Evolutionary conservation across 2,888 invertebrate species (phyloP).

Genomic region (Oeneis ivallda): DNA sequence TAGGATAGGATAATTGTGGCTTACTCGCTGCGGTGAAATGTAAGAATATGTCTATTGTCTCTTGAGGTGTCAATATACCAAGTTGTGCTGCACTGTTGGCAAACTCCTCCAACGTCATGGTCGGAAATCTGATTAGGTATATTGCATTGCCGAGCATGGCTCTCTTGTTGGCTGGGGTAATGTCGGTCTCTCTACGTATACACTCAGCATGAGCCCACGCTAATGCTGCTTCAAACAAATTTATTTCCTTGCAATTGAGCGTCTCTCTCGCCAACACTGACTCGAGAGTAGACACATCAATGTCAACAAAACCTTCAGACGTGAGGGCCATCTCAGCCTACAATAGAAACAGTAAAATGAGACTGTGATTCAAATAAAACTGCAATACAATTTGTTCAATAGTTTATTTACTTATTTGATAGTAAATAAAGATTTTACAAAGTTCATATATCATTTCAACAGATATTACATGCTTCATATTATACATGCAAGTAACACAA

Average conservation of each 20-base stretch:
- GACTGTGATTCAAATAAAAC: constrained; percentile 68
- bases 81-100: constrained; percentile 97
- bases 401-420: constrained; percentile 68
- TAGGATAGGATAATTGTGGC: constrained; percentile 91
- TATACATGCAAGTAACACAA: constrained; percentile 57
- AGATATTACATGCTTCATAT: constrained; percentile 58
- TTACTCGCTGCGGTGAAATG: constrained; percentile 95
- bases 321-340: constrained; percentile 97
- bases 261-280: constrained; percentile 96
- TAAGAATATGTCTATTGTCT: constrained; percentile 97
- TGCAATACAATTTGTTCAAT: constrained; percentile 80
- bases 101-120: constrained; percentile 94
- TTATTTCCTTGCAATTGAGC: constrained; percentile 96
- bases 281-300: constrained; percentile 95
- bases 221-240: constrained; percentile 93
- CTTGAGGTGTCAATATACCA: constrained; percentile 94
- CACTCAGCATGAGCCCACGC: constrained; percentile 98
- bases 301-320: constrained; percentile 97
- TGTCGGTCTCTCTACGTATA: constrained; percentile 89
- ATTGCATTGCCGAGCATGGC: constrained; percentile 89
- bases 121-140: constrained; percentile 94
- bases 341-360: constrained; percentile 55
- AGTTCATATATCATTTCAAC: constrained; percentile 52
- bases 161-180: constrained; percentile 89
- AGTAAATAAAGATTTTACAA: constrained; percentile 57